phyloP scores from a whole-genome alignment of 2,888 invertebrate species.

The Xanthorhoe designata region DNA sequence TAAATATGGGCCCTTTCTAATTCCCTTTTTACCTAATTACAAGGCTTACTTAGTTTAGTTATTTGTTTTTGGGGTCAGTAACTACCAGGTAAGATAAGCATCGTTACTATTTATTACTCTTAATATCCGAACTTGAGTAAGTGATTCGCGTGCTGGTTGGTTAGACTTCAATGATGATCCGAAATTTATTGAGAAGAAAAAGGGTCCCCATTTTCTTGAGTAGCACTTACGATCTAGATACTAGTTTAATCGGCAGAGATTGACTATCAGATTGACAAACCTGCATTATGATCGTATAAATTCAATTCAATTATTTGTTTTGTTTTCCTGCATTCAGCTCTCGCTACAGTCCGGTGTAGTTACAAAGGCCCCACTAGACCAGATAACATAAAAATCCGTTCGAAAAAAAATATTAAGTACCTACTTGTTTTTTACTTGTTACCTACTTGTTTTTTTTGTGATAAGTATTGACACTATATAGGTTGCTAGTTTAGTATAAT shows the following conservation, averaged over 20 bases:
- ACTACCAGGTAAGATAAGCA: background rate
- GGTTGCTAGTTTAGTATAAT: too few species aligned
- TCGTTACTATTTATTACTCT: background rate
- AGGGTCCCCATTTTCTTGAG: conserved; percentile 14
- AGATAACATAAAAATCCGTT: too few species aligned
- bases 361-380: too few species aligned
- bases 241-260: background rate
- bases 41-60: conserved; percentile 16
- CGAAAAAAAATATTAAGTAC: too few species aligned
- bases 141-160: conserved; percentile 19
- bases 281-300: too few species aligned
- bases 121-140: conserved; percentile 16
- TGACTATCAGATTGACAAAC: background rate
- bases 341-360: too few species aligned
- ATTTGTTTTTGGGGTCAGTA: conserved; percentile 1
- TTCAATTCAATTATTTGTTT: too few species aligned
- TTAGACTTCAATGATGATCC: conserved; percentile 15
- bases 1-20: conserved; percentile 63
- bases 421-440: too few species aligned
- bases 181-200: conserved; percentile 15
- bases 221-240: background rate
- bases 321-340: too few species aligned
- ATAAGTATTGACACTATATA: too few species aligned
- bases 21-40: conserved; percentile 62
- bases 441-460: too few species aligned